These are phyloP conservation scores for Pristionchus pacificus DNA, from an alignment of 1,140 invertebrate species.

Conservation along the genomic window DNA sequence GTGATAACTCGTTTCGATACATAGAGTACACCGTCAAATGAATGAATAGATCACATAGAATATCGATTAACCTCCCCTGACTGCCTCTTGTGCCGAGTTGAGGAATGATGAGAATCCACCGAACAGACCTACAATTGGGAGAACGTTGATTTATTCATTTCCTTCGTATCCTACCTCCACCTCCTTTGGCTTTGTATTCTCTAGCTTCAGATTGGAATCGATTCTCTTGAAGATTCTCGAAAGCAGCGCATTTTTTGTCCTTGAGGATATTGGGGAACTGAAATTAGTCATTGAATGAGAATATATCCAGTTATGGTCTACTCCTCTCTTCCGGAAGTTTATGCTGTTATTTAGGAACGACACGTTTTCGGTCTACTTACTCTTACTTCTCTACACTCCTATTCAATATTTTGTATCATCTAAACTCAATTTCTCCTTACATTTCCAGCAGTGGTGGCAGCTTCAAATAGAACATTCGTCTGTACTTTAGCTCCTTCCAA, in stretches of 20 bases:
- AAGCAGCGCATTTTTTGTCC: conserved; percentile 54
- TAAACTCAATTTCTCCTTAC: no score
- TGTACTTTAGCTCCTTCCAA: conserved; percentile 57
- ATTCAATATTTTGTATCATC: conserved; percentile 21
- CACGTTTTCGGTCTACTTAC: not conserved
- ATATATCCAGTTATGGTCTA: no score
- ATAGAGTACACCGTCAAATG: no score
- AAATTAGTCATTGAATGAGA: no score
- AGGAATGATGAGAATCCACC: not conserved
- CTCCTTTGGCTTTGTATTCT: conserved; percentile 46
- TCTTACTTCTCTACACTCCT: not conserved
- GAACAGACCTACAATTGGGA: not conserved
- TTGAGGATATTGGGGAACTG: conserved; percentile 56
- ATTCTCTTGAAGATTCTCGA: conserved; percentile 53
- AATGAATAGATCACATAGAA: no score
- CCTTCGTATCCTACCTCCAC: conserved; percentile 25
- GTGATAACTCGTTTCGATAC: no score
- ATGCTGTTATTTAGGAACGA: no score
- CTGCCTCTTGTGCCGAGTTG: not conserved
- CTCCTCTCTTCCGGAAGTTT: no score
- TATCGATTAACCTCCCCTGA: not conserved
- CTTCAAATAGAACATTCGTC: conserved; percentile 56
- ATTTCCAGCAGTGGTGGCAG: conserved; percentile 54
- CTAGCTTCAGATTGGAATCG: conserved; percentile 54
- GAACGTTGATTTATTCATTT: not conserved